A percentile compares a stretch with the other conserved stretches of the same genome.
Evolutionary conservation across 2,888 invertebrate species (phyloP).

Genomic region (Epiblema foenella): DNA sequence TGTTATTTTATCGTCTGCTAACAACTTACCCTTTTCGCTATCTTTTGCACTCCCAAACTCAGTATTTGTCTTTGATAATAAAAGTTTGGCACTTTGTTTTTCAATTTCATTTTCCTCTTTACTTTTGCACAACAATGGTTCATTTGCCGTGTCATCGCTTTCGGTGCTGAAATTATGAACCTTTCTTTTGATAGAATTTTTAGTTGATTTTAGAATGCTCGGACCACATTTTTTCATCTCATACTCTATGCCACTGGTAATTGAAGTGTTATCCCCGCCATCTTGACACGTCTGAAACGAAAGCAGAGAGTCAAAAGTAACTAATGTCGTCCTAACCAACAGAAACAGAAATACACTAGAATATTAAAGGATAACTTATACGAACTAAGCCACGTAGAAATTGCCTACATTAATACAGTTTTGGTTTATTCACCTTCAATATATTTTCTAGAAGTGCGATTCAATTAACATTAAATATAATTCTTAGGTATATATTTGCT

Average conservation of each 20-base stretch:
- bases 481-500: no score
- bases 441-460: no score
- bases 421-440: no score
- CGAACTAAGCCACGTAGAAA: no score
- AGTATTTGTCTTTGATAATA: slow-evolving; percentile 73
- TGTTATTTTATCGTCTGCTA: slow-evolving; percentile 54
- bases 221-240: slow-evolving; percentile 73
- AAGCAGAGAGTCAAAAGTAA: background rate
- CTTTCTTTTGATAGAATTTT: slow-evolving; percentile 73
- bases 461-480: no score
- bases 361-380: no score
- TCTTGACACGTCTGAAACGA: slow-evolving; percentile 76
- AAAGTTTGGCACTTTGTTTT: slow-evolving; percentile 74
- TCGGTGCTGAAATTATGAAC: slow-evolving; percentile 71
- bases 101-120: slow-evolving; percentile 61
- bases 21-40: slow-evolving; percentile 57
- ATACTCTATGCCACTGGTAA: slow-evolving; percentile 75
- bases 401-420: no score
- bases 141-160: slow-evolving; percentile 74
- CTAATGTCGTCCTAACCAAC: no score
- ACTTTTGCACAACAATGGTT: slow-evolving; percentile 75
- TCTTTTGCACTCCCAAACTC: slow-evolving; percentile 60
- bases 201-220: slow-evolving; percentile 77
- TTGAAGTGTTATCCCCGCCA: slow-evolving; percentile 71
- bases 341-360: no score